phyloP scores from a whole-genome alignment of 2,113 vertebrate species.

The Crotophaga sulcirostris region DNA sequence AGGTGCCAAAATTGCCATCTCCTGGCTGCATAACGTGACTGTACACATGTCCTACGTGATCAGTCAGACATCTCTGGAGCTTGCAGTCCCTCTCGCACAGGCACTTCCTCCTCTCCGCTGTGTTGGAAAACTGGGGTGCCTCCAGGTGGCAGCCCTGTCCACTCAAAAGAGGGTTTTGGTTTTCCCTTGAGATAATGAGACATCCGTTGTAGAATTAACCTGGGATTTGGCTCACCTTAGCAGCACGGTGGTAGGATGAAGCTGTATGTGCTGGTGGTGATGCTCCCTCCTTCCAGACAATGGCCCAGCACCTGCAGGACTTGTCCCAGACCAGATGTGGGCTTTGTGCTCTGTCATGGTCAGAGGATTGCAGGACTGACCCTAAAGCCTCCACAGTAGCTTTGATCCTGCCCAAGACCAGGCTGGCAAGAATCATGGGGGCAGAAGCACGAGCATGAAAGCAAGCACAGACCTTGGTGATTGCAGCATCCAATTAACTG shows the following conservation, averaged over 20 bases:
- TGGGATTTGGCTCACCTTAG: not conserved
- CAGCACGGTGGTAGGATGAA: accelerated
- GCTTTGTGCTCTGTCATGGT: not conserved
- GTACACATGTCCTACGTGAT: accelerated
- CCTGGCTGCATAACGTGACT: not conserved
- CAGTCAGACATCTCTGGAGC: not conserved
- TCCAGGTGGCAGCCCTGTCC: slow-evolving; percentile 65
- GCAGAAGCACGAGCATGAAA: not conserved
- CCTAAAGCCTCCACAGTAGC: not conserved
- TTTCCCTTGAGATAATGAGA: not conserved
- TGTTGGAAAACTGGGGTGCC: slow-evolving; percentile 54
- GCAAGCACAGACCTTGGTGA: not conserved
- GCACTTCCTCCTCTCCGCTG: not conserved
- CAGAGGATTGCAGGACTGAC: not conserved
- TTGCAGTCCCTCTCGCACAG: accelerated
- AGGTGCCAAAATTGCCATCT: not conserved
- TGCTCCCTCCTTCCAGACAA: not conserved
- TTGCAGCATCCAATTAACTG: not conserved
- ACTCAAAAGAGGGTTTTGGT: not conserved
- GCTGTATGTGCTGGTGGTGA: not conserved
- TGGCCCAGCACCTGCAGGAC: not conserved
- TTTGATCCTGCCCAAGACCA: not conserved
- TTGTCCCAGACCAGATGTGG: not conserved
- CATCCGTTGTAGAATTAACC: not conserved
- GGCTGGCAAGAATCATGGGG: not conserved